Evolutionary conservation across 2,113 vertebrate species (phyloP).

Genomic region (Siniperca chuatsi): DNA sequence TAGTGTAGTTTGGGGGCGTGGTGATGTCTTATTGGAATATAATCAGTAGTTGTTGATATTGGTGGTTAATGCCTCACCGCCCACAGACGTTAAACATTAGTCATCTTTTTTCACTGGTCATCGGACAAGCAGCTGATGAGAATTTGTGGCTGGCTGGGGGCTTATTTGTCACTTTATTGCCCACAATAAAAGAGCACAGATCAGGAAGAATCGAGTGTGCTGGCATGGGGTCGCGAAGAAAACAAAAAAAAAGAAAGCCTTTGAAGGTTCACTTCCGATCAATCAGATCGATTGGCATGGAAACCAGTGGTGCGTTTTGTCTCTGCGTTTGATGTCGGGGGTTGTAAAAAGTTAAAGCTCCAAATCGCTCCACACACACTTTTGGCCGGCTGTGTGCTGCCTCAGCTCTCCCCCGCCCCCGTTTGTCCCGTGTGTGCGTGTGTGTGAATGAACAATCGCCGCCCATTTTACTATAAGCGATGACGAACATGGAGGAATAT

Average conservation of each 20-base stretch:
- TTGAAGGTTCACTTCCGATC: slow-evolving; percentile 78
- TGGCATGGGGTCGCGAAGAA: slow-evolving; percentile 62
- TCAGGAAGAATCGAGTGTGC: slow-evolving; percentile 59
- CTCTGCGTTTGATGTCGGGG: slow-evolving; percentile 69
- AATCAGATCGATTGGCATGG: slow-evolving; percentile 66
- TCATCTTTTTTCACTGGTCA: neutral
- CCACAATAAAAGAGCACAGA: slow-evolving; percentile 65
- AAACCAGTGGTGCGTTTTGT: slow-evolving; percentile 62
- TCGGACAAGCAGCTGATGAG: slow-evolving; percentile 8
- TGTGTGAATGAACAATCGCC: slow-evolving; percentile 75
- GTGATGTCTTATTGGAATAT: neutral
- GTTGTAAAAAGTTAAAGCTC: slow-evolving; percentile 61
- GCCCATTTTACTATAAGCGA: slow-evolving; percentile 72
- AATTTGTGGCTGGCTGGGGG: neutral
- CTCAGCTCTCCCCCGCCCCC: slow-evolving; percentile 65
- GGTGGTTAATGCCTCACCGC: neutral
- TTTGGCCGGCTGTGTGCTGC: slow-evolving; percentile 1
- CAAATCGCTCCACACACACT: neutral
- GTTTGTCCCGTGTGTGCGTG: slow-evolving; percentile 50
- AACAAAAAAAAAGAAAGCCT: slow-evolving; percentile 46
- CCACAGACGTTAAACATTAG: neutral
- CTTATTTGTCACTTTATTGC: slow-evolving; percentile 67
- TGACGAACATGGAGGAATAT: slow-evolving; percentile 58
- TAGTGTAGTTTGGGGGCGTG: neutral
- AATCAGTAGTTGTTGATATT: slow-evolving; percentile 12